These are phyloP conservation scores for Athrips mouffetella DNA, from an alignment of 2,888 invertebrate genomes.

Conservation along the genomic window DNA sequence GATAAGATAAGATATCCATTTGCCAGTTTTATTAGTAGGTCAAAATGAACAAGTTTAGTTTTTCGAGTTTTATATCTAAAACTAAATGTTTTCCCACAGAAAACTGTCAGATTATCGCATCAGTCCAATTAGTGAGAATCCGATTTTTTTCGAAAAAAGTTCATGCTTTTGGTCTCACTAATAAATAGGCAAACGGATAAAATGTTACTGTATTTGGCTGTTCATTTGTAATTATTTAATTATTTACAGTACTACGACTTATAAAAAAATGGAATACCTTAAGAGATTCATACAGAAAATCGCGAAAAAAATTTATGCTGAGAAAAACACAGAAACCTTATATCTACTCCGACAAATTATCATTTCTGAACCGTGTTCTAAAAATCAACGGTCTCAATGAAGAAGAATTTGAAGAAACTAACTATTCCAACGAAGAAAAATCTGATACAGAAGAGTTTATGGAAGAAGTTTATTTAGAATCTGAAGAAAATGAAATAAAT, in stretches of 20 bases:
- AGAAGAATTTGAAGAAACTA: constrained; percentile 2
- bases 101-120: too few relatives aligned
- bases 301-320: constrained; percentile 26
- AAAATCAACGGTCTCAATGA: constrained; percentile 7
- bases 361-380: constrained; percentile 43
- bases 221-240: not conserved
- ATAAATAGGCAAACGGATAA: too few relatives aligned
- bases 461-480: constrained; percentile 16
- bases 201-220: too few relatives aligned
- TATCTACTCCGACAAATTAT: constrained; percentile 40
- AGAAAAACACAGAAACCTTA: constrained; percentile 35
- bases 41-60: too few relatives aligned
- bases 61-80: too few relatives aligned
- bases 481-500: constrained; percentile 13
- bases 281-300: constrained; percentile 42
- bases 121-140: too few relatives aligned
- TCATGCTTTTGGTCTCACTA: too few relatives aligned
- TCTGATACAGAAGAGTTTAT: not conserved
- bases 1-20: not conserved
- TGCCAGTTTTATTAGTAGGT: too few relatives aligned
- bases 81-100: too few relatives aligned
- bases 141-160: too few relatives aligned
- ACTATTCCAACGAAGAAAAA: not conserved
- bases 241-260: constrained; percentile 33
- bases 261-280: constrained; percentile 47